These are phyloP conservation scores for Sprattus sprattus DNA, from an alignment of 2,113 vertebrate genomes.

Conservation along the genomic window DNA sequence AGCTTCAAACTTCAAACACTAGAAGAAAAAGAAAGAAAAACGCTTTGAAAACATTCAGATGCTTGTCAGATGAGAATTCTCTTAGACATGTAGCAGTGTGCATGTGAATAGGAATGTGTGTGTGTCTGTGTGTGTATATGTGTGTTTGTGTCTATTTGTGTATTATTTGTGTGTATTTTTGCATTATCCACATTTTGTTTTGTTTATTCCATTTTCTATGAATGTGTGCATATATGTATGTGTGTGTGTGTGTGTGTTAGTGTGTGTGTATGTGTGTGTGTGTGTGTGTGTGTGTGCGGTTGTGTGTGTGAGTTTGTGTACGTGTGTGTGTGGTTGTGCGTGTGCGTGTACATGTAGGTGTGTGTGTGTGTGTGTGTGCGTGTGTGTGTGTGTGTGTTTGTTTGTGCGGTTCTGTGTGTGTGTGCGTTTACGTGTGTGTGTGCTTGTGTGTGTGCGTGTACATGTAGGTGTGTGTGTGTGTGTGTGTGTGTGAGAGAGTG, in stretches of 20 bases:
- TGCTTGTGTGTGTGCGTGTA: neutral
- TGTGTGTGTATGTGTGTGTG: too few species aligned
- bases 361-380: neutral
- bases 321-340: neutral
- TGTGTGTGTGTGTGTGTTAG: too few species aligned
- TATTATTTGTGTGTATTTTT: neutral
- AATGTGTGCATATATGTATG: neutral
- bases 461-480: too few species aligned
- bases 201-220: too few species aligned
- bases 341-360: neutral
- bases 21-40: neutral
- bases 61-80: neutral
- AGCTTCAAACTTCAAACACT: conserved; percentile 14
- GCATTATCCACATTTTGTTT: too few species aligned
- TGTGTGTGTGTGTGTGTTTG: neutral
- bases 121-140: neutral
- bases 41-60: neutral
- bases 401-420: neutral
- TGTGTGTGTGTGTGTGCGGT: neutral
- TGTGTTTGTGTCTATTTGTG: neutral
- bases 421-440: neutral
- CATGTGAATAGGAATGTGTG: neutral
- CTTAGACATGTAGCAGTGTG: neutral
- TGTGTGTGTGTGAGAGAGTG: conserved; percentile 4
- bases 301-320: neutral